phyloP scores from a whole-genome alignment of 1,140 invertebrate species.

The Caenorhabditis remanei region DNA sequence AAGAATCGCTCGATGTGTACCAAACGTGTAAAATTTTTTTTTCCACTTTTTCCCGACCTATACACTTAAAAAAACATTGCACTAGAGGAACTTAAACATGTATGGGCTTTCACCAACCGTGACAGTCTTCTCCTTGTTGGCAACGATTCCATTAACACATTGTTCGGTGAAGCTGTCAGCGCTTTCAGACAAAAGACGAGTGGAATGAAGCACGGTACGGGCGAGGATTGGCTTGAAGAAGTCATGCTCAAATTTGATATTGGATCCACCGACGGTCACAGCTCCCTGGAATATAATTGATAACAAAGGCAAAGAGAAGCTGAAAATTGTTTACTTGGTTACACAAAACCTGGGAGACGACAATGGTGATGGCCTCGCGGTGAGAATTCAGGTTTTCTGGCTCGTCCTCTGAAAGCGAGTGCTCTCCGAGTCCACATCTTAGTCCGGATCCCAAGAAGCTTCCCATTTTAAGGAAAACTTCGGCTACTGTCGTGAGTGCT shows the following conservation, averaged over 20 bases:
- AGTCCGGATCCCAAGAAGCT: constrained; percentile 97
- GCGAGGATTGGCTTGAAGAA: constrained; percentile 99
- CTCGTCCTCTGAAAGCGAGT: constrained; percentile 95
- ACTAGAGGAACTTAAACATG: too few relatives aligned
- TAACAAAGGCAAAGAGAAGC: background rate
- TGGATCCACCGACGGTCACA: constrained; percentile 90
- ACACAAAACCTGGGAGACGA: constrained; percentile 97
- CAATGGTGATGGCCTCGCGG: constrained; percentile 98
- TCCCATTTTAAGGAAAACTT: constrained; percentile 96
- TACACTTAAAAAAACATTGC: too few relatives aligned
- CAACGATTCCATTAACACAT: constrained; percentile 91
- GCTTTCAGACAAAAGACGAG: constrained; percentile 88
- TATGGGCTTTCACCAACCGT: constrained; percentile 50
- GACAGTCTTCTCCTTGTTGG: constrained; percentile 82
- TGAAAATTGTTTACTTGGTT: constrained; percentile 85
- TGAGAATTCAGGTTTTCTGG: constrained; percentile 99
- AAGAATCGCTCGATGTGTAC: too few relatives aligned
- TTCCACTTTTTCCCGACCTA: too few relatives aligned
- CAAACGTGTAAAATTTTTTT: too few relatives aligned
- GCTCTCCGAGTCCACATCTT: constrained; percentile 88
- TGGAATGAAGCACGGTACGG: constrained; percentile 92
- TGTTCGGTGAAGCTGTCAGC: constrained; percentile 89
- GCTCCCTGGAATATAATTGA: constrained; percentile 81
- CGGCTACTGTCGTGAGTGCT: constrained; percentile 91
- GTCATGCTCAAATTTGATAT: constrained; percentile 98